Evolutionary conservation across 1,140 invertebrate genomes (phyloP).

Genomic region (Vanessa tameamea): DNA sequence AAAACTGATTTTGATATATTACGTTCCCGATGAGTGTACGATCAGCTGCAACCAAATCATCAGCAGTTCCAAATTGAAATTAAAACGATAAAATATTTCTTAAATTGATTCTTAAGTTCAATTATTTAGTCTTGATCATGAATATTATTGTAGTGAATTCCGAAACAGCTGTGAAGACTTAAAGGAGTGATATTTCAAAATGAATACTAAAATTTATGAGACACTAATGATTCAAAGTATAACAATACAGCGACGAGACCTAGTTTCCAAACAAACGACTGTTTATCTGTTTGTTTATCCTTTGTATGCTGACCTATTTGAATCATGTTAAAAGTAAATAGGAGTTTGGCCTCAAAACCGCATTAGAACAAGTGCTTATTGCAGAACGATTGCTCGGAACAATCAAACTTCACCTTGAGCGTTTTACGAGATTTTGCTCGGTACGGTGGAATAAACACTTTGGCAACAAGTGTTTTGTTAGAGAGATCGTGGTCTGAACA

Average conservation of each 20-base stretch:
- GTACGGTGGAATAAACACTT: conserved; percentile 57
- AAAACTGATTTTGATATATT: not conserved
- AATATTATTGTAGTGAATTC: conserved; percentile 2
- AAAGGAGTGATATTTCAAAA: conserved; percentile 11
- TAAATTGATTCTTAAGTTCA: not conserved
- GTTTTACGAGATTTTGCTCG: conserved; percentile 62
- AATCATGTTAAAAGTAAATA: conserved; percentile 61
- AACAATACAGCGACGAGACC: conserved; percentile 30
- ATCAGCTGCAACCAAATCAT: not conserved
- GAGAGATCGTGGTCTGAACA: not conserved
- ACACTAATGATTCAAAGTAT: conserved; percentile 23
- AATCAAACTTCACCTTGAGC: conserved; percentile 74
- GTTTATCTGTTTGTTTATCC: conserved; percentile 44
- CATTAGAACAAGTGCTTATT: conserved; percentile 50
- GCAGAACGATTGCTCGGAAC: conserved; percentile 45
- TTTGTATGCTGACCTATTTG: conserved; percentile 64
- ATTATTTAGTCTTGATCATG: not conserved
- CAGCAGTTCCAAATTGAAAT: not conserved
- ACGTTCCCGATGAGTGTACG: not conserved
- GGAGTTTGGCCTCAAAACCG: conserved; percentile 63
- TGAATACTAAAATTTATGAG: conserved; percentile 6
- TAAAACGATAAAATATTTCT: not conserved
- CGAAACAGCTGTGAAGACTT: not conserved
- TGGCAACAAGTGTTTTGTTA: conserved; percentile 39
- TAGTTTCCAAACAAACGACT: conserved; percentile 25